phyloP scores from a whole-genome alignment of 2,113 vertebrate species.

The Gymnorhina tibicen region DNA sequence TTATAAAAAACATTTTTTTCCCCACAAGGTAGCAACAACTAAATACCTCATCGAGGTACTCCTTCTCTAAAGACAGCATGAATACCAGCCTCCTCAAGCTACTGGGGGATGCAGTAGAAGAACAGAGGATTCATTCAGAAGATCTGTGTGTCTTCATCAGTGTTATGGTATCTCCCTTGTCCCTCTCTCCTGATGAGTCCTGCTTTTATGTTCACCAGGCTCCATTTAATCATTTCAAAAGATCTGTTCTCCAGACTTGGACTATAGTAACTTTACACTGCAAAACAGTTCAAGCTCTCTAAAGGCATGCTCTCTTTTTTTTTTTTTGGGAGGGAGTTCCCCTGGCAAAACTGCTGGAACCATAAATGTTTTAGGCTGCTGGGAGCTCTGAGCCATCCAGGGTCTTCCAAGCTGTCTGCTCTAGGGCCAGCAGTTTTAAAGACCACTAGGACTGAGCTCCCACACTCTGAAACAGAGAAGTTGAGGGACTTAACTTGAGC shows the following conservation, averaged over 20 bases:
- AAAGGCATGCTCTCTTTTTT: fast-evolving
- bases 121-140: not conserved
- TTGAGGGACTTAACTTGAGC: not conserved
- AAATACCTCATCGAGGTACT: not conserved
- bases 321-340: not conserved
- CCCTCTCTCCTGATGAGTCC: not conserved
- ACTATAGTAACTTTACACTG: not conserved
- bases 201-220: not conserved
- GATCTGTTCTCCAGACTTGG: not conserved
- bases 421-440: not conserved
- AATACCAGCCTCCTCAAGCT: not conserved
- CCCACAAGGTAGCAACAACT: not conserved
- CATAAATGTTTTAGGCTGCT: not conserved
- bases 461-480: not conserved
- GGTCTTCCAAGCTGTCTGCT: not conserved
- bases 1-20: not conserved
- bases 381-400: not conserved
- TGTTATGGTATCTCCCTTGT: not conserved
- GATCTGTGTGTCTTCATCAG: not conserved
- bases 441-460: not conserved
- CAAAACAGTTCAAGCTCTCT: not conserved
- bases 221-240: not conserved
- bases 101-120: not conserved
- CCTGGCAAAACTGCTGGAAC: not conserved
- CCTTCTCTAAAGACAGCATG: not conserved